These are phyloP conservation scores for Gisinianus flammeolus DNA, from an alignment of 2,888 invertebrate genomes.

Conservation along the genomic window DNA sequence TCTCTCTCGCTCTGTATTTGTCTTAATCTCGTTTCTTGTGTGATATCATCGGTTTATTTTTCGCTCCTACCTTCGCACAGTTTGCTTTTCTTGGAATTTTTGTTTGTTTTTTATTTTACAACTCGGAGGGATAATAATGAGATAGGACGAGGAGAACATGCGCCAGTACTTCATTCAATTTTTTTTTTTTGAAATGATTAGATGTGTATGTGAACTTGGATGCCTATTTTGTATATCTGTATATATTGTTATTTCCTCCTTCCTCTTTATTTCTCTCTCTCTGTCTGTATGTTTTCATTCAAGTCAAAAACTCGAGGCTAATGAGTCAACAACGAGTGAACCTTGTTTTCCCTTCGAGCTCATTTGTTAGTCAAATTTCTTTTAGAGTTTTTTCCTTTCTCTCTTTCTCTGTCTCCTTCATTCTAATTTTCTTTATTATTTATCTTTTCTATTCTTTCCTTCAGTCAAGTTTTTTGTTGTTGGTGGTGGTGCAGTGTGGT, in stretches of 20 bases:
- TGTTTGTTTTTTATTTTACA: background rate
- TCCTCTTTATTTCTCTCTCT: background rate
- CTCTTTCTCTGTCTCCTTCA: background rate
- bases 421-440: background rate
- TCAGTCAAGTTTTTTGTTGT: too few relatives aligned
- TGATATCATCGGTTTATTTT: too few relatives aligned
- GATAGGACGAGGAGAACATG: too few relatives aligned
- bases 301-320: background rate
- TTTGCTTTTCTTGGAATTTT: too few relatives aligned
- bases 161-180: too few relatives aligned
- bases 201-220: too few relatives aligned
- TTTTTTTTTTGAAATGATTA: too few relatives aligned
- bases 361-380: conserved; percentile 33
- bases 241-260: background rate
- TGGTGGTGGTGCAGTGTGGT: too few relatives aligned
- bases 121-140: background rate
- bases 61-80: too few relatives aligned
- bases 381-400: background rate
- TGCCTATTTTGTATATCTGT: background rate
- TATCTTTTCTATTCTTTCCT: background rate
- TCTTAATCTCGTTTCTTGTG: background rate
- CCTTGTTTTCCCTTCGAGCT: conserved; percentile 22
- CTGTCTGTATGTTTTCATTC: background rate
- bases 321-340: conserved; percentile 19
- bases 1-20: background rate